Conservation (phyloP, 2,888 invertebrate species). For the Caenorhabditis sp. region DNA sequence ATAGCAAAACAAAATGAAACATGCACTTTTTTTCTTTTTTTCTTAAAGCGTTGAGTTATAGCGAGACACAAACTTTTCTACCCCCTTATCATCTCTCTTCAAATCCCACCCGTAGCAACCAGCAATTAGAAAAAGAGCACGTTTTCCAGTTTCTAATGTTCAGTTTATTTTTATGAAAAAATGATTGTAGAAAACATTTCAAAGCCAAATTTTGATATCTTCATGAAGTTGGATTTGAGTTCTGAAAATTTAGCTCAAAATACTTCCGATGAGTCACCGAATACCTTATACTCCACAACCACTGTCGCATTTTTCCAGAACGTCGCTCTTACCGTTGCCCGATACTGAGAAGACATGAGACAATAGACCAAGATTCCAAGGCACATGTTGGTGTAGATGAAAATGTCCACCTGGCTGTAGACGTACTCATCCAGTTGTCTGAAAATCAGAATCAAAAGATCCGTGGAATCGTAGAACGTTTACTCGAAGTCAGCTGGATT, state of each 20-base stretch:
- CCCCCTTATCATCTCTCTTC: background rate
- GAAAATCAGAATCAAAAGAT: background rate
- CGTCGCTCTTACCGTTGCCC: conserved; percentile 20
- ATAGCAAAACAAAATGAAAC: too few species aligned
- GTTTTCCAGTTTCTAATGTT: too few species aligned
- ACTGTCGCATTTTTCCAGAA: conserved; percentile 18
- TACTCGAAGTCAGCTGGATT: conserved; percentile 54
- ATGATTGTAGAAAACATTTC: background rate
- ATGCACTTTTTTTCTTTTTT: too few species aligned
- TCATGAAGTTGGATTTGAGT: too few species aligned
- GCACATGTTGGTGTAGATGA: conserved; percentile 51
- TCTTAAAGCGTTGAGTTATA: too few species aligned
- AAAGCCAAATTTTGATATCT: too few species aligned
- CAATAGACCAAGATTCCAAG: conserved; percentile 55
- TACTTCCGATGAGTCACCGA: background rate
- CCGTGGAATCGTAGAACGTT: background rate
- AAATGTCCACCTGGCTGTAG: conserved; percentile 51
- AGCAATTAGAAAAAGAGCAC: background rate
- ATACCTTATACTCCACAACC: background rate
- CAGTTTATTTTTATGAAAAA: background rate
- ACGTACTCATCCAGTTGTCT: conserved; percentile 48
- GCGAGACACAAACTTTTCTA: background rate
- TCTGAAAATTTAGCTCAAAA: too few species aligned
- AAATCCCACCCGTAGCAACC: conserved; percentile 12
- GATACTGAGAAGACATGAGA: conserved; percentile 52